phyloP scores from a whole-genome alignment of 2,888 invertebrate genomes.

The Fragum fragum region DNA sequence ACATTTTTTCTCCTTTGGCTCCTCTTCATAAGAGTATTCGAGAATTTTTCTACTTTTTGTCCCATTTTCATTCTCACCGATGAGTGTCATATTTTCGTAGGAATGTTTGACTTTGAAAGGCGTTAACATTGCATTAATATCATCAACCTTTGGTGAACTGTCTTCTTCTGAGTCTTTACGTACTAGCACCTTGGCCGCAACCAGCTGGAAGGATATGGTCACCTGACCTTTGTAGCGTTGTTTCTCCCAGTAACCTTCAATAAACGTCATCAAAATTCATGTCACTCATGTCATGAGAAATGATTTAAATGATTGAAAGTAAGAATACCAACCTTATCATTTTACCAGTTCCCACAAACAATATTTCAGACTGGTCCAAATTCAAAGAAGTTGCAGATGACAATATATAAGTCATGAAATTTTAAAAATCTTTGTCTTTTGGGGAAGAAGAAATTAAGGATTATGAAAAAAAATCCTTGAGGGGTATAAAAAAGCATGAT shows the following conservation, averaged over 20 bases:
- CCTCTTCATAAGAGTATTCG: conserved; percentile 74
- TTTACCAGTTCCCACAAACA: too few relatives aligned
- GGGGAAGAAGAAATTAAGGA: too few relatives aligned
- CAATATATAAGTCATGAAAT: too few relatives aligned
- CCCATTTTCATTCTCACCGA: conserved; percentile 68
- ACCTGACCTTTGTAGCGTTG: conserved; percentile 83
- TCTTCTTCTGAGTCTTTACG: conserved; percentile 74
- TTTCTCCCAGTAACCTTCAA: conserved; percentile 80
- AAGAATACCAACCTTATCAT: too few relatives aligned
- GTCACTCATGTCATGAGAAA: too few relatives aligned
- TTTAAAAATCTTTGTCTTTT: too few relatives aligned
- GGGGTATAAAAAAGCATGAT: too few relatives aligned
- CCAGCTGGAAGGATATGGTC: conserved; percentile 78
- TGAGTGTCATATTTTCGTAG: conserved; percentile 79
- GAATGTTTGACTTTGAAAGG: conserved; percentile 76
- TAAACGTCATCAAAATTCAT: conserved; percentile 21
- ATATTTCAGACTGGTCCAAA: too few relatives aligned
- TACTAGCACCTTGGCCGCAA: conserved; percentile 78
- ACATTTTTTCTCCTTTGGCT: conserved; percentile 62
- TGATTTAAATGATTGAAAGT: too few relatives aligned
- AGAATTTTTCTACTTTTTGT: conserved; percentile 68
- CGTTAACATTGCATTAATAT: conserved; percentile 69
- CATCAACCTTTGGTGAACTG: conserved; percentile 68
- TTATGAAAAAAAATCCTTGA: too few relatives aligned
- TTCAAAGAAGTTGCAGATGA: too few relatives aligned